A percentile compares a stretch with the other conserved stretches of the same genome.
Conservation (phyloP, 2,888 invertebrate genomes). For the Ophraella communa region DNA sequence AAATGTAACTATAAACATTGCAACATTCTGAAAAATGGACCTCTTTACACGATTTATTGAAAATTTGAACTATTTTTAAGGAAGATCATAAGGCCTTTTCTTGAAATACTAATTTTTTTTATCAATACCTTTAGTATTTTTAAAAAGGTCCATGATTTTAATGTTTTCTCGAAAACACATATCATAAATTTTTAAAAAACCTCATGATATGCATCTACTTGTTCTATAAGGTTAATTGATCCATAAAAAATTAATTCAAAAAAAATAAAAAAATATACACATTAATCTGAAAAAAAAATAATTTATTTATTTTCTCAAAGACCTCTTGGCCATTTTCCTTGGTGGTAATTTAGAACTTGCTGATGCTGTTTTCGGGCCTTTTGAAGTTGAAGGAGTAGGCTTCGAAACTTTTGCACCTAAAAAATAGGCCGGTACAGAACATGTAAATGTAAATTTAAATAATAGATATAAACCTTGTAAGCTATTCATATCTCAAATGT, state of each 20-base stretch:
- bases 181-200: conserved; percentile 37
- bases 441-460: too few species aligned
- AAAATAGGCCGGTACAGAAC: too few species aligned
- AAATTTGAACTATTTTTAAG: conserved; percentile 25
- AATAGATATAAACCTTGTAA: too few species aligned
- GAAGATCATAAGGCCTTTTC: conserved; percentile 25
- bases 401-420: conserved; percentile 34
- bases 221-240: conserved; percentile 28
- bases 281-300: conserved; percentile 36
- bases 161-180: conserved; percentile 25
- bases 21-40: conserved; percentile 39
- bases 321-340: conserved; percentile 40
- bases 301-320: conserved; percentile 41
- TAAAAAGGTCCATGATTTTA: conserved; percentile 17
- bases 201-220: conserved; percentile 35
- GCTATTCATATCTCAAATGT: too few species aligned
- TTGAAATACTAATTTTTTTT: conserved; percentile 20
- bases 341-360: conserved; percentile 20
- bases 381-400: conserved; percentile 34
- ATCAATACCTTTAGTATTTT: conserved; percentile 16
- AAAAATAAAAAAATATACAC: conserved; percentile 46
- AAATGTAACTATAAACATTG: conserved; percentile 45
- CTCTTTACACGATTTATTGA: conserved; percentile 12
- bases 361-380: conserved; percentile 30
- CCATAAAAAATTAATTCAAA: conserved; percentile 29